Evolutionary conservation across 2,888 invertebrate genomes (phyloP).

Genomic region (Phasia obesa): DNA sequence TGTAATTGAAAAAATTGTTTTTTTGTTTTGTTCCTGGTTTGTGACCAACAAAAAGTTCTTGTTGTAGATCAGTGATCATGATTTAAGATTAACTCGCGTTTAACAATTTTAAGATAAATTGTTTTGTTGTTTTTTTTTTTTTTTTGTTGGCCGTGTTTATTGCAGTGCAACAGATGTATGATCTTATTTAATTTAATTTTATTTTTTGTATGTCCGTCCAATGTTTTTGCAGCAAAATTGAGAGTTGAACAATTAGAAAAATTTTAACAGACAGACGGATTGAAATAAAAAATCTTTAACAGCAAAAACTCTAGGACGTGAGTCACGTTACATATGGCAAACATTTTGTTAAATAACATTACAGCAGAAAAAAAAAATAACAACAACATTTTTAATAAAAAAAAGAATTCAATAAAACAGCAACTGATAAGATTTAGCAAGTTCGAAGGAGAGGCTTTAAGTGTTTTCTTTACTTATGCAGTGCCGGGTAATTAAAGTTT

Average conservation of each 20-base stretch:
- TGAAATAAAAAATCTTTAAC: conserved; percentile 22
- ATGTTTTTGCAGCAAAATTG: conserved; percentile 38
- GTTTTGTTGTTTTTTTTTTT: conserved; percentile 15
- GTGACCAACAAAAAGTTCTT: conserved; percentile 69
- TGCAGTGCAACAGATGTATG: conserved; percentile 70
- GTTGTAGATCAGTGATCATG: conserved; percentile 74
- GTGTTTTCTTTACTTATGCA: no score
- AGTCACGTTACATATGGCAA: conserved; percentile 72
- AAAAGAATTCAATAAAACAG: conserved; percentile 13
- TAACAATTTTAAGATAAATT: conserved; percentile 71
- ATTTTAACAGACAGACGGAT: conserved; percentile 51
- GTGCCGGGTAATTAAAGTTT: no score
- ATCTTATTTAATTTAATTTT: conserved; percentile 44
- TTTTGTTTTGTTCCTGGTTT: conserved; percentile 73
- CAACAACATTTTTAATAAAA: conserved; percentile 15
- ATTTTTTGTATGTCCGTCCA: background rate
- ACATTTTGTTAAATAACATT: conserved; percentile 66
- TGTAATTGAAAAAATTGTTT: conserved; percentile 71
- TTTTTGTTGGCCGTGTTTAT: conserved; percentile 55
- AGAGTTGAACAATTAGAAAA: conserved; percentile 70
- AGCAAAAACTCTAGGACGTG: conserved; percentile 65
- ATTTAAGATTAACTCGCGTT: conserved; percentile 71
- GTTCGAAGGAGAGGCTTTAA: background rate
- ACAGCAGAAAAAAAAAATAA: conserved; percentile 9
- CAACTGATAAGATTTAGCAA: conserved; percentile 13